A percentile compares a stretch with the other conserved stretches of the same genome.
Evolutionary conservation across 2,113 vertebrate genomes (phyloP).

Genomic region (Lagopus leucura): DNA sequence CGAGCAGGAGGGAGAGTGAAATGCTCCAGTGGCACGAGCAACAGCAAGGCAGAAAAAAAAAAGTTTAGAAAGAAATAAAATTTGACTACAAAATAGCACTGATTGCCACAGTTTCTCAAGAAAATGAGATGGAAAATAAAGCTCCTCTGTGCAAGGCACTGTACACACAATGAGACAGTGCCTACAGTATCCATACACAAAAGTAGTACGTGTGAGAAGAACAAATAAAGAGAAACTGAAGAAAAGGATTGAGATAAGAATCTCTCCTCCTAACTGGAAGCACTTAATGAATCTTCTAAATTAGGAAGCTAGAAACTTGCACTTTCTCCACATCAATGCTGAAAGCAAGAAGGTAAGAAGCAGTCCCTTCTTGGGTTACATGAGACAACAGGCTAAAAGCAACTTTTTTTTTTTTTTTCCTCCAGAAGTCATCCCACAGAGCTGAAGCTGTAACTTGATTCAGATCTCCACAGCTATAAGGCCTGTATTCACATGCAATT

Average conservation of each 20-base stretch:
- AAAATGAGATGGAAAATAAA: background rate
- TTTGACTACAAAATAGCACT: background rate
- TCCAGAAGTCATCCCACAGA: background rate
- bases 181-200: accelerated
- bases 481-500: background rate
- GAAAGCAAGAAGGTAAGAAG: background rate
- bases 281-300: background rate
- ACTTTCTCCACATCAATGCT: background rate
- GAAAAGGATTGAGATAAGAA: background rate
- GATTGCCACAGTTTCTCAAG: background rate
- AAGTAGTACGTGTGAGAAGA: background rate
- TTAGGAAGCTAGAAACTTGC: background rate
- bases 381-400: accelerated
- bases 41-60: background rate
- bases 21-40: background rate
- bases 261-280: background rate
- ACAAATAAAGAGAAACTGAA: background rate
- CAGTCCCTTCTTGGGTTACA: too few relatives aligned
- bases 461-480: background rate
- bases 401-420: background rate
- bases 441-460: background rate
- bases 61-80: background rate
- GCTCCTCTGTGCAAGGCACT: background rate
- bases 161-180: background rate
- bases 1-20: constrained; percentile 2